Evolutionary conservation across 2,113 vertebrate genomes (phyloP).

Genomic region (Urocolius indicus): DNA sequence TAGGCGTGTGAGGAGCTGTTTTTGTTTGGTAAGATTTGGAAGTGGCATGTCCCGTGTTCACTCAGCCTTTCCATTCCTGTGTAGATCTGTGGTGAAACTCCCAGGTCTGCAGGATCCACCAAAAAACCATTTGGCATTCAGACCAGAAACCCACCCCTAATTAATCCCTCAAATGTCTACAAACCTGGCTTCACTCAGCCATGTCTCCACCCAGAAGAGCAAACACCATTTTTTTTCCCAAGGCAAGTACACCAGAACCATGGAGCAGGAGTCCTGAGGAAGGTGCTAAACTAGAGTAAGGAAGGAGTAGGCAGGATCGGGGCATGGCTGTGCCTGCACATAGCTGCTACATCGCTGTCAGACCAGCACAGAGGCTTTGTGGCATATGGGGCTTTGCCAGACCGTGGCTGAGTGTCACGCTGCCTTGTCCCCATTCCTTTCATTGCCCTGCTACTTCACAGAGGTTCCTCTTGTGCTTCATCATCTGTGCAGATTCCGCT

Average conservation of each 20-base stretch:
- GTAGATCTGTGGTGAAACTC: not conserved
- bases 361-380: not conserved
- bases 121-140: not conserved
- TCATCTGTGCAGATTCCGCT: not conserved
- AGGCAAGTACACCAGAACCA: not conserved
- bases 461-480: not conserved
- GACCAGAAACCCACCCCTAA: not conserved
- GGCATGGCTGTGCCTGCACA: rapidly evolving
- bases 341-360: not conserved
- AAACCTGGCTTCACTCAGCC: not conserved
- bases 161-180: not conserved
- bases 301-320: rapidly evolving
- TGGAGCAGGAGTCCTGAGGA: not conserved
- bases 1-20: no score
- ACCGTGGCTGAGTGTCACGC: not conserved
- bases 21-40: not conserved
- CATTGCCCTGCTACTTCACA: rapidly evolving
- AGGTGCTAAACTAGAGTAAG: not conserved
- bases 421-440: not conserved
- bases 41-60: not conserved
- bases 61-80: not conserved
- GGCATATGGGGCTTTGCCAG: rapidly evolving
- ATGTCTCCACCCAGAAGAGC: not conserved
- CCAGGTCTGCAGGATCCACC: not conserved
- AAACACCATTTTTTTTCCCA: not conserved